Conservation (phyloP, 23 tunicate genomes). For the Ascidia mentula region DNA sequence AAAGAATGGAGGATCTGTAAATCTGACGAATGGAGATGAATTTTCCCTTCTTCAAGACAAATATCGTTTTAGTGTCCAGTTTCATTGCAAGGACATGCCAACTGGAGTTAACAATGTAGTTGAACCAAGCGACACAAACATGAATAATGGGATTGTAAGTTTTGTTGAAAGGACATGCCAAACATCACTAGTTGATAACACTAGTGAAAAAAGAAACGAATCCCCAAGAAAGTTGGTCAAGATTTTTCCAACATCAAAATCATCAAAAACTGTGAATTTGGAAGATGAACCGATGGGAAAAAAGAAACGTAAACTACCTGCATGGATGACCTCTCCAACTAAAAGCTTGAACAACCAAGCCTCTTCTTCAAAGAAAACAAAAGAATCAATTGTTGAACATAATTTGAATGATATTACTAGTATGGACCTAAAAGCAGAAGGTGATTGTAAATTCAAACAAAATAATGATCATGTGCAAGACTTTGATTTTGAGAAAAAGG, state of each 20-base stretch:
- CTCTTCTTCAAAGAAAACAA: not conserved
- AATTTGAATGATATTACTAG: not conserved
- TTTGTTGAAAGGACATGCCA: not conserved
- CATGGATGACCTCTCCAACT: constrained; percentile 42
- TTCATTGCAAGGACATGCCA: not conserved
- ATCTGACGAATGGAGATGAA: constrained; percentile 30
- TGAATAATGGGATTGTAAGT: not conserved
- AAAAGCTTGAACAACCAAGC: not conserved
- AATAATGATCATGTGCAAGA: not conserved
- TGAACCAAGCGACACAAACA: not conserved
- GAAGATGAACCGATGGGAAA: not conserved
- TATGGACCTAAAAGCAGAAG: no score
- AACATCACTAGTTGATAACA: not conserved
- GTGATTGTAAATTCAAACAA: no score
- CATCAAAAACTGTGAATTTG: not conserved
- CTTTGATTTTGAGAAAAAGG: no score
- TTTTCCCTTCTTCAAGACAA: constrained; percentile 51
- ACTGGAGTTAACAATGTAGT: not conserved
- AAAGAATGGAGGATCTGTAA: constrained; percentile 35
- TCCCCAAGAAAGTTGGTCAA: not conserved
- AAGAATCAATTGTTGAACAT: not conserved
- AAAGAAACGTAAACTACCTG: constrained; percentile 62
- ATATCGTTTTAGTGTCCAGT: not conserved
- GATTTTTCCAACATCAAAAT: not conserved
- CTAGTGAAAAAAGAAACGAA: not conserved